These are phyloP conservation scores for Halocynthia roretzi DNA, from an alignment of 23 tunicate species.

Conservation along the genomic window DNA sequence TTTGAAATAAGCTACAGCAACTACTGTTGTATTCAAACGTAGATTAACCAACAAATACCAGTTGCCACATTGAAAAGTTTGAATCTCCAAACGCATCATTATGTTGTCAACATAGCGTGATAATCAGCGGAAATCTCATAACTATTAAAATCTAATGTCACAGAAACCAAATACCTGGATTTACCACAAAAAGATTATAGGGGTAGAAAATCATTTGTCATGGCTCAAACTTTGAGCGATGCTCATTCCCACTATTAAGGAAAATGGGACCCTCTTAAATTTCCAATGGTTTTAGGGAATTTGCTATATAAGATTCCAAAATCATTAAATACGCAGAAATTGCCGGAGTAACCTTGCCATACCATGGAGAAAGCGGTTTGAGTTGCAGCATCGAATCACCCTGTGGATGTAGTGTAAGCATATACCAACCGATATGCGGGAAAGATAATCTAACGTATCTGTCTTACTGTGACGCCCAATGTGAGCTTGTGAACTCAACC, in stretches of 20 bases:
- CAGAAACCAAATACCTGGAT: too few species aligned
- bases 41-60: too few species aligned
- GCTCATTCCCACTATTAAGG: background rate
- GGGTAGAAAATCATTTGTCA: too few species aligned
- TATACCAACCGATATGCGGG: conserved; percentile 21
- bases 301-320: background rate
- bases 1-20: too few species aligned
- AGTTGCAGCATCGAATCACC: conserved; percentile 1
- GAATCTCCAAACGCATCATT: too few species aligned
- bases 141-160: too few species aligned
- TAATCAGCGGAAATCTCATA: too few species aligned
- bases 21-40: too few species aligned
- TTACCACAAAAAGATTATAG: too few species aligned
- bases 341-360: conserved; percentile 15
- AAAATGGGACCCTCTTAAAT: background rate
- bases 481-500: background rate
- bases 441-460: conserved; percentile 17
- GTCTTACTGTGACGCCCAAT: conserved; percentile 15
- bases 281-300: background rate
- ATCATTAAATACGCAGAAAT: conserved; percentile 12
- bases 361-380: background rate
- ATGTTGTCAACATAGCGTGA: too few species aligned
- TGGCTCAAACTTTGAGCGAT: too few species aligned
- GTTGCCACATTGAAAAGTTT: too few species aligned
- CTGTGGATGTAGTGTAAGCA: conserved; percentile 4